Evolutionary conservation across 2,888 invertebrate species (phyloP), one percentile per base, ranked within the genome.

Genomic region (Macrosiphum euphorbiae): DNA sequence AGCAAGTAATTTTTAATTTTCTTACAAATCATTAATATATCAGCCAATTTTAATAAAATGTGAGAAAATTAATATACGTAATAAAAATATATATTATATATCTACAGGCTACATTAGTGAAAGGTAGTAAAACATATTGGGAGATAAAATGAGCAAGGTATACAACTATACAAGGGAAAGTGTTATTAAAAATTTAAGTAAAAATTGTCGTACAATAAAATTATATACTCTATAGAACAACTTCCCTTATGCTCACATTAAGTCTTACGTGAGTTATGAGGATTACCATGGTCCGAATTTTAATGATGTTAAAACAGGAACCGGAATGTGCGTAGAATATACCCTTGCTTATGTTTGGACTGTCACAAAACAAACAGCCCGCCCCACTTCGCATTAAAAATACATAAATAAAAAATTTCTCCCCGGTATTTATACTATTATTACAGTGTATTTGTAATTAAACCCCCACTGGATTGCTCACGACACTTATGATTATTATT

Each of bases 391-490:
- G 94, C 94, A 94, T 94, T 94, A 94, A 94, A 94, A 94, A 90
- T 41, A 67, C 94, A 94, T 94, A 94, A 94, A 94, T 94, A 94
- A 94, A 86, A 94, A 90, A 61, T 90, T 58, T 44, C 50, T 61
- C 94, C 90, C 94, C 67, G 86, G 86, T 90, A 94, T 94, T 94
- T 90, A 87, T 94, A 94, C 52, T 94, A 50, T 90, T 94, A 87
- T 94, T 94, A 90, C 90, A 58, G 93, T 67, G 90, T 90, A 90
- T 90, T 94, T 86, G 94, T 94, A 94, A 94, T 94, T 94, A 94
- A 94, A 90, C 90, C 61, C 94, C 90, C 67, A 28, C 90, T 50
- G 52, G 61, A 94, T 90, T 35, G 89, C 85, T 50, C 89, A 20
- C 90, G 94, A 94, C 90, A 94, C 90, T 94, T 87, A 52, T 52